phyloP scores from a whole-genome alignment of 2,113 vertebrate species.

The Colistium nudipinnis region DNA sequence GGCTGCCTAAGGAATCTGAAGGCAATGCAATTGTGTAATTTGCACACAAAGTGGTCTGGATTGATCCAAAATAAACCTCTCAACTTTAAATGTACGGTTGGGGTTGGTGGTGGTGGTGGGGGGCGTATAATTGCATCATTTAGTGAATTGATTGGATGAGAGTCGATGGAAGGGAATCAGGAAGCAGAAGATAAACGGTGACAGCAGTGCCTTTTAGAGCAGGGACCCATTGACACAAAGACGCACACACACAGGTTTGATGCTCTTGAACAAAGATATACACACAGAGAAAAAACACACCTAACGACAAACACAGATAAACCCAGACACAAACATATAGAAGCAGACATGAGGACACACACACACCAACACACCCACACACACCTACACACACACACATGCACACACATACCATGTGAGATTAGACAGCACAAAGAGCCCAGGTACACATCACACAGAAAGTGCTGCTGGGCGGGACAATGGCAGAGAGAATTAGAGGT shows the following conservation, averaged over 20 bases:
- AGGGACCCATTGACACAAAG: constrained; percentile 66
- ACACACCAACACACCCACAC: constrained; percentile 12
- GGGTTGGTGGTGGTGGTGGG: constrained; percentile 28
- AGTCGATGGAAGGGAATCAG: constrained; percentile 90
- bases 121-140: constrained; percentile 91
- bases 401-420: constrained; percentile 44
- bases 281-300: constrained; percentile 51
- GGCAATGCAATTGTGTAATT: constrained; percentile 87
- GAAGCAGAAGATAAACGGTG: constrained; percentile 88
- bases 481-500: constrained; percentile 85
- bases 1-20: constrained; percentile 88
- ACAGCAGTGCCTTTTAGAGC: constrained; percentile 84
- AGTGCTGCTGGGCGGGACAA: constrained; percentile 81
- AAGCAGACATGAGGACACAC: constrained; percentile 33
- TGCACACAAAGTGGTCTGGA: constrained; percentile 89
- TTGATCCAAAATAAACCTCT: constrained; percentile 91
- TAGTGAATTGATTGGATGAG: constrained; percentile 90
- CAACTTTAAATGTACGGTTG: constrained; percentile 86
- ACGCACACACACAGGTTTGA: constrained; percentile 24
- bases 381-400: constrained; percentile 40
- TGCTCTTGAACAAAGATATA: constrained; percentile 20
- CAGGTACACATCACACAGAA: constrained; percentile 60
- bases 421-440: constrained; percentile 68
- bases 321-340: constrained; percentile 44
- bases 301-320: constrained; percentile 46